Base-by-base conservation (phyloP, 2,888 invertebrate species). In the Spodoptera littoralis region DNA sequence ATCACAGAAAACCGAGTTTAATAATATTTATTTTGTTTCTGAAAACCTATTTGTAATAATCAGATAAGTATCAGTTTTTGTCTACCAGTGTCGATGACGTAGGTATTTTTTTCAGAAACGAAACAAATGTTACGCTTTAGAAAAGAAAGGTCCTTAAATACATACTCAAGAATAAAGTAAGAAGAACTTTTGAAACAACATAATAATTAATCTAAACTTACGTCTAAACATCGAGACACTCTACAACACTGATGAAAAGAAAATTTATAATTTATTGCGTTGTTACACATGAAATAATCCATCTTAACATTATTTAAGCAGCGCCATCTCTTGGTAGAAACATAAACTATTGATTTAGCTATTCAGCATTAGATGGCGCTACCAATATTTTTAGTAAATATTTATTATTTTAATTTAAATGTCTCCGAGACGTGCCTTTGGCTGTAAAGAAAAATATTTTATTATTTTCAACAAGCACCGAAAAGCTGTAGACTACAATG, bases 401-500 rank as follows among this genome's bases (percentile, higher is more conserved):
- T 64, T 46, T 62, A 46, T 18, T 44, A 43, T 30, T 67, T 57
- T 60, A 22, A 49, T 46, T 41, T 43, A 48, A 46, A 18, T 68
- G 77, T 77, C 80, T 79, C 65, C 66, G 36, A 79, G 77, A 81
- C 73, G 13, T 51, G 66, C 69, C 67, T 76, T 69, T 64, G 70
- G 71, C 77, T 11, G 60, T 60, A 75, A 61, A 13, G 45, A 45
- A 79, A 70, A 53, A 56, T 56, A 57, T 57, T 66, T 53, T 11
- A 52, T 60, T 55, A 36, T 53, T 76, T 73, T 78, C 60, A 70
- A 61, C 50, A 85, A 81, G 77, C 82, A 82, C 79, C 80, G 58
- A 74, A 64, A 81, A 79, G 76, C 80, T 76, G 75, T 76, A 61
- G 42, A 65, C 81, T 81, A 79, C 75, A 62, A 47, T 66, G 79